Percentiles rank a stretch among this genome's conserved stretches.
phyloP scores from a whole-genome alignment of 2,113 vertebrate species.

The Neomonachus schauinslandi region DNA sequence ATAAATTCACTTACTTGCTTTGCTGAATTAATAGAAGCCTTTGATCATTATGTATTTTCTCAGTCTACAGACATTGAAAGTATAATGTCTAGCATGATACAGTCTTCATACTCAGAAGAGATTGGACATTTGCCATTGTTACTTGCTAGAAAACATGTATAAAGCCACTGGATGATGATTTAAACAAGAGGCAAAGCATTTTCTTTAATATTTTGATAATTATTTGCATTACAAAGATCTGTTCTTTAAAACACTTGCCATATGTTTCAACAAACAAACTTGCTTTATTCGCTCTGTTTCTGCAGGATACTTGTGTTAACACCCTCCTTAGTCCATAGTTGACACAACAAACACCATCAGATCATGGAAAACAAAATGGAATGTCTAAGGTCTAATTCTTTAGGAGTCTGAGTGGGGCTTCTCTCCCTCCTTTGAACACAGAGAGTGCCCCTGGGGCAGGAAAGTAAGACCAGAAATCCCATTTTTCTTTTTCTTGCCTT shows the following conservation, averaged over 20 bases:
- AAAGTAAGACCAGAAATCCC: neutral
- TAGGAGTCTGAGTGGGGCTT: neutral
- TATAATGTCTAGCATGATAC: neutral
- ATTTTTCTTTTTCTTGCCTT: neutral
- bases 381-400: neutral
- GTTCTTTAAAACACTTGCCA: neutral
- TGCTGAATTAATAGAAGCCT: neutral
- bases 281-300: neutral
- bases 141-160: neutral
- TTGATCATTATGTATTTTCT: constrained; percentile 34
- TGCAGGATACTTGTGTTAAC: neutral
- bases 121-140: neutral
- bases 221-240: neutral
- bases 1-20: neutral
- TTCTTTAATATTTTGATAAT: neutral
- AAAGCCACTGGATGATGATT: neutral
- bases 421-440: neutral
- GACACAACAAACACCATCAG: neutral
- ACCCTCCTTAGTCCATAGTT: neutral
- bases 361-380: neutral
- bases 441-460: neutral
- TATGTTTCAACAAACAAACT: neutral
- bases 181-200: neutral
- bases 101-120: neutral
- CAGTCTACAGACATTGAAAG: neutral